A percentile compares a stretch with the other conserved stretches of the same genome.
phyloP scores from a whole-genome alignment of 2,888 invertebrate species.

The Nephrocerus scutellatus region DNA sequence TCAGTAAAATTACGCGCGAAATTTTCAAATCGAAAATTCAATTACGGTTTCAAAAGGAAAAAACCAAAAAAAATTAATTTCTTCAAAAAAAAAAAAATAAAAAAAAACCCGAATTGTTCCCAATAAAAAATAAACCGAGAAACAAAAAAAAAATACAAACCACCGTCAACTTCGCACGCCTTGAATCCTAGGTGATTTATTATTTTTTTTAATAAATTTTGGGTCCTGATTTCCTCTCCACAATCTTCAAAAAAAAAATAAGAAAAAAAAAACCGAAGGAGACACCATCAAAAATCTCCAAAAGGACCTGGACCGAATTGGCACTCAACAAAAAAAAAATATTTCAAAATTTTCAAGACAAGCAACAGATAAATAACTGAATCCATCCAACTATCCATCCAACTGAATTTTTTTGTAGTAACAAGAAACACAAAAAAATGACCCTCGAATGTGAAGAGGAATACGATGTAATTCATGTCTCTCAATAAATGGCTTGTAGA shows the following conservation, averaged over 20 bases:
- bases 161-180: too few relatives aligned
- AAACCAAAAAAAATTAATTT: constrained; percentile 2
- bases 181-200: constrained; percentile 10
- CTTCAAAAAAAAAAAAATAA: constrained; percentile 8
- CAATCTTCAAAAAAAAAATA: background rate
- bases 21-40: constrained; percentile 9
- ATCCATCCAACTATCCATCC: constrained; percentile 2
- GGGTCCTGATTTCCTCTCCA: too few relatives aligned
- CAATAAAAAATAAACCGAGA: background rate
- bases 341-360: constrained; percentile 4
- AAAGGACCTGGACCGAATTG: constrained; percentile 1
- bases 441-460: constrained; percentile 46
- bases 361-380: background rate
- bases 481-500: too few relatives aligned
- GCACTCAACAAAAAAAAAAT: constrained; percentile 6
- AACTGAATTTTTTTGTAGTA: constrained; percentile 8
- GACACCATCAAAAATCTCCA: background rate
- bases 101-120: constrained; percentile 5
- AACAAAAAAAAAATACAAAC: background rate
- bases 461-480: constrained; percentile 41
- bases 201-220: too few relatives aligned
- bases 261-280: constrained; percentile 1
- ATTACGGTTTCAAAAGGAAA: constrained; percentile 4
- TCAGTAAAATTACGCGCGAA: too few relatives aligned
- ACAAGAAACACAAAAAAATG: constrained; percentile 28